Base-by-base conservation (phyloP, 2,797 vertebrate genomes). In the Liasis olivaceus region DNA sequence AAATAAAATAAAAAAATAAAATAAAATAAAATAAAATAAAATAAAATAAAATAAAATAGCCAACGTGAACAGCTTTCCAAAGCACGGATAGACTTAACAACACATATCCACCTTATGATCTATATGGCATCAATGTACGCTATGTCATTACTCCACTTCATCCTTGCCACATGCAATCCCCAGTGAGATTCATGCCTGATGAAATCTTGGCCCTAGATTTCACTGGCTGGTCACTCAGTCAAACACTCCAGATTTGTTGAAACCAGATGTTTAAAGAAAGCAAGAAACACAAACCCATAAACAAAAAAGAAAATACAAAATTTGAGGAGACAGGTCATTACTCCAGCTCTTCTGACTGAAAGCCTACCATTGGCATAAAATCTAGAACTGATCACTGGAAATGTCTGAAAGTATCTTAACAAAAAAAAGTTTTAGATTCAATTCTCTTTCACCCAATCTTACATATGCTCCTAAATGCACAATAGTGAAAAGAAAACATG, bases 401-500 rank as follows among this genome's bases (percentile, higher is more conserved):
- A 69, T 2, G 2, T 28, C 28, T 89, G 6, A 69, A 17, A 1
- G 51, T 12, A 28, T 3, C 20, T 60, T 87, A 42, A 60, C 20
- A 36, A 87, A 87, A 36, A 20, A 9, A 24, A 47, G 22, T 22
- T 84, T 22, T 22, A 42, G 69, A 42, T 36, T 72, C 15, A 9
- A n/a, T 58, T 86, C 54, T 89, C n/a, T 77, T 89, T 13, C 14
- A 26, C 5, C 51, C 9, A 42, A 31, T n/a, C 12, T 42, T 4
- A 94, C 84, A 4, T 1, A 66, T 54, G 90, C 81, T 60, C 91
- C 15, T 90, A 93, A 94, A 89, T 5, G 62, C 1, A 36, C 5
- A 85, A 85, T 12, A 42, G 12, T 13, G 94, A 26, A 58, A 89
- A 92, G 94, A 90, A 9, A 0, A 22, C 26, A 72, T 15, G 3